A percentile compares a stretch with the other conserved stretches of the same genome.
phyloP scores from a whole-genome alignment of 1,140 invertebrate genomes.

The Spodoptera frugiperda region DNA sequence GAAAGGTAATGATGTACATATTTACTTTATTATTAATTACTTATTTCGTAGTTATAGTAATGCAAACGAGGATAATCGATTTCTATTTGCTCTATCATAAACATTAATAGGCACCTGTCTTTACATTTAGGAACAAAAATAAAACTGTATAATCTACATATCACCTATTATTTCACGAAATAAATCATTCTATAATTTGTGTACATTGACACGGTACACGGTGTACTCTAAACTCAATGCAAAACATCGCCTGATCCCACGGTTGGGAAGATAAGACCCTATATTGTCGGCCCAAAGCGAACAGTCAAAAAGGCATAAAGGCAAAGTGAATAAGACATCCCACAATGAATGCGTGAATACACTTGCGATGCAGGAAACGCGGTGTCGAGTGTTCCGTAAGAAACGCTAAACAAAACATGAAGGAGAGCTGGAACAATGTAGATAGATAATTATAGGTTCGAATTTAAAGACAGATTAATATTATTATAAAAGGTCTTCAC shows the following conservation, averaged over 20 bases:
- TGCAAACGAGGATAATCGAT: too few species aligned
- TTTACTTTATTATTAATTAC: too few species aligned
- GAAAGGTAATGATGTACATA: too few species aligned
- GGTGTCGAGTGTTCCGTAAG: conserved; percentile 70
- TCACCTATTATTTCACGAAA: not conserved
- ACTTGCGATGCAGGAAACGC: conserved; percentile 80
- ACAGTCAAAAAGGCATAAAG: conserved; percentile 83
- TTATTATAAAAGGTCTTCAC: conserved; percentile 49
- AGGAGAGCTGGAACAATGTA: conserved; percentile 49
- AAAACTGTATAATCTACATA: too few species aligned
- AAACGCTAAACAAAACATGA: conserved; percentile 8
- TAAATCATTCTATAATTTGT: not conserved
- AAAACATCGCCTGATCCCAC: conserved; percentile 30
- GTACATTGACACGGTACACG: not conserved
- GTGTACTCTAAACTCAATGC: conserved; percentile 17
- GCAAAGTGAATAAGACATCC: conserved; percentile 75
- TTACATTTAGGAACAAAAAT: too few species aligned
- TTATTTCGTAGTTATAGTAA: too few species aligned
- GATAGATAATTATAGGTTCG: conserved; percentile 59
- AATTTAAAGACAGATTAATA: conserved; percentile 46
- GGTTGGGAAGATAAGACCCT: conserved; percentile 69
- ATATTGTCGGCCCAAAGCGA: conserved; percentile 77
- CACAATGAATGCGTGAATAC: conserved; percentile 51
- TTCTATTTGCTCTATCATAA: too few species aligned
- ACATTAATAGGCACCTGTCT: too few species aligned